phyloP scores from a whole-genome alignment of 2,888 invertebrate species.

The Lepidonotus clava region DNA sequence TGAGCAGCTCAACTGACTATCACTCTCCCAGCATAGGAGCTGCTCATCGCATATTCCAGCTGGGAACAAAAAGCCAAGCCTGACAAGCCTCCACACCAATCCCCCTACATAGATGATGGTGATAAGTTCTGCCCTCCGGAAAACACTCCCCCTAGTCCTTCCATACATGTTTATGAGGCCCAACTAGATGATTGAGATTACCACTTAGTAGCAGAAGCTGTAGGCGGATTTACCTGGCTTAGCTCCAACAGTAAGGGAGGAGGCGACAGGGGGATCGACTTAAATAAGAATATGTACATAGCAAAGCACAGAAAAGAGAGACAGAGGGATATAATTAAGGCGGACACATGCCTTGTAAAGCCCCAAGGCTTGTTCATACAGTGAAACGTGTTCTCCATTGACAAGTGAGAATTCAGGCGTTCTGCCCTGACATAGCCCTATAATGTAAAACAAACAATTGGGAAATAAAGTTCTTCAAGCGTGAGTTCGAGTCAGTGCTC shows the following conservation, averaged over 20 bases:
- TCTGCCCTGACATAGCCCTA: too few relatives aligned
- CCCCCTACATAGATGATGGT: neutral
- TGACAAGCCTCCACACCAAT: too few relatives aligned
- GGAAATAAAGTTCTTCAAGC: too few relatives aligned
- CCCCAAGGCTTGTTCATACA: too few relatives aligned
- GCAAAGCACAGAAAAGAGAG: neutral
- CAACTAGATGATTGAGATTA: slow-evolving; percentile 32
- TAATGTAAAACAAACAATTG: too few relatives aligned
- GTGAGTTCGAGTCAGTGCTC: too few relatives aligned
- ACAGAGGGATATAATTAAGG: neutral
- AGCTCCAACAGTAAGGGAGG: neutral
- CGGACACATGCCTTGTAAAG: neutral
- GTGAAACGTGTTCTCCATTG: too few relatives aligned
- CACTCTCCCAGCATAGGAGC: too few relatives aligned
- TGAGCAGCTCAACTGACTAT: too few relatives aligned
- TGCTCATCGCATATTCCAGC: too few relatives aligned
- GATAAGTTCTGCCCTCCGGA: neutral
- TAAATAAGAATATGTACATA: neutral
- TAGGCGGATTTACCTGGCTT: neutral
- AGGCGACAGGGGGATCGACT: neutral
- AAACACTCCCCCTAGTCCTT: neutral
- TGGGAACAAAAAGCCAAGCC: too few relatives aligned
- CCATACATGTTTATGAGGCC: slow-evolving; percentile 30
- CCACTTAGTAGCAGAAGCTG: neutral
- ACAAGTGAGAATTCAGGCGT: too few relatives aligned